Percentiles rank a stretch among this genome's conserved stretches.
These are phyloP conservation scores for Rapana venosa DNA, from an alignment of 2,888 invertebrate genomes.

Conservation along the genomic window DNA sequence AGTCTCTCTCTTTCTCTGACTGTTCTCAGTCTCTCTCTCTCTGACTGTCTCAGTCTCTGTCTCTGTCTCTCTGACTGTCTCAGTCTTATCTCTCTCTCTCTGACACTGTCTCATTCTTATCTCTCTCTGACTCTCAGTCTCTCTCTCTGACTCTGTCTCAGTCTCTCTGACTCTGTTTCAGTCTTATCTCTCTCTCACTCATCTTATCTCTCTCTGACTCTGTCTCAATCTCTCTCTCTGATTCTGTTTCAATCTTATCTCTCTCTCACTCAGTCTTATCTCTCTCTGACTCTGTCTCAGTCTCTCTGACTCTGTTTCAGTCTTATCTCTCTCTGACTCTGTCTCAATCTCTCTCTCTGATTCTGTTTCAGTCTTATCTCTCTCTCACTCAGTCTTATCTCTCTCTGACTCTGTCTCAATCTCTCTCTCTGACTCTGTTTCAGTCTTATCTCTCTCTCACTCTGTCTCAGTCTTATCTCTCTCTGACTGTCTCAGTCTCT, in stretches of 20 bases:
- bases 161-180: background rate
- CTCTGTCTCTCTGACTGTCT: background rate
- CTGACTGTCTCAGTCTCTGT: background rate
- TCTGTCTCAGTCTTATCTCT: background rate
- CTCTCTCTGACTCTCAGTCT: too few relatives aligned
- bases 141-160: background rate
- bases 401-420: too few relatives aligned
- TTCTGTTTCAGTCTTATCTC: too few relatives aligned
- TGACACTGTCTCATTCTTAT: too few relatives aligned
- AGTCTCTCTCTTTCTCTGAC: background rate
- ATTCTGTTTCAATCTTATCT: background rate
- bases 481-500: background rate
- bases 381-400: too few relatives aligned
- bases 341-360: too few relatives aligned
- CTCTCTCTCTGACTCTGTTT: too few relatives aligned
- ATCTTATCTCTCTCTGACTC: background rate
- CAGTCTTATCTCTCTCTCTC: background rate
- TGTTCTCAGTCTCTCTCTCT: background rate
- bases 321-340: too few relatives aligned
- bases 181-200: background rate
- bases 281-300: too few relatives aligned
- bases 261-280: too few relatives aligned
- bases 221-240: background rate
- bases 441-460: too few relatives aligned
- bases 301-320: too few relatives aligned